Conservation (phyloP, 2,113 vertebrate species). For the Anthoscopus minutus region DNA sequence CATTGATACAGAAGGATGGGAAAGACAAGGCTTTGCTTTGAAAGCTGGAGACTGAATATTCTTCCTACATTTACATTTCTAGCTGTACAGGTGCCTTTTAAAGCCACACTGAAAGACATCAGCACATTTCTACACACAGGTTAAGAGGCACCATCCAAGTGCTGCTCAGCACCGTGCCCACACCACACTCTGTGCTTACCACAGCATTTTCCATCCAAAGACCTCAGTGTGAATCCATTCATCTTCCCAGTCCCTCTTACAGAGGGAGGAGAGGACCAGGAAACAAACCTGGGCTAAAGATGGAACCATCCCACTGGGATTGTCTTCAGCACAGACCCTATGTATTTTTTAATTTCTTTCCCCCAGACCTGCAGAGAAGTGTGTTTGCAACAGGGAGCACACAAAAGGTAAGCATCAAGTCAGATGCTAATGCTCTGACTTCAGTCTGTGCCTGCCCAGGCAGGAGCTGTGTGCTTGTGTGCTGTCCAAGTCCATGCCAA, state of each 20-base stretch:
- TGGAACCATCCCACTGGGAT: rapidly evolving
- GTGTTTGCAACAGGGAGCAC: background rate
- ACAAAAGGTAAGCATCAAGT: background rate
- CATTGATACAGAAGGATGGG: background rate
- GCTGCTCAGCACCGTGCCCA: background rate
- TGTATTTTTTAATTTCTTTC: rapidly evolving
- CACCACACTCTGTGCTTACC: background rate
- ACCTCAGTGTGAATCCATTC: background rate
- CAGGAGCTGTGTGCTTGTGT: background rate
- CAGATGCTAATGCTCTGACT: background rate
- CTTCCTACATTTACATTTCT: background rate
- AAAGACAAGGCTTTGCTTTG: background rate
- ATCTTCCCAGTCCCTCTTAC: background rate
- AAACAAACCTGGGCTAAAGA: background rate
- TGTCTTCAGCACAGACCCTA: background rate
- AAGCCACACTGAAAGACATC: background rate
- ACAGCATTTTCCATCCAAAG: background rate
- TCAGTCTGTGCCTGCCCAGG: background rate
- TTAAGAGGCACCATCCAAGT: background rate
- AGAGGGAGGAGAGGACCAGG: background rate
- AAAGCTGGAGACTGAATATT: background rate
- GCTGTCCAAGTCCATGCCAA: rapidly evolving
- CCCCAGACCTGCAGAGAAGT: background rate
- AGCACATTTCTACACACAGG: background rate
- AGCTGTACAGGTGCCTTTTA: background rate